A percentile compares a stretch with the other conserved stretches of the same genome.
Conservation (phyloP, 2,888 invertebrate genomes). For the Volucella inanis region DNA sequence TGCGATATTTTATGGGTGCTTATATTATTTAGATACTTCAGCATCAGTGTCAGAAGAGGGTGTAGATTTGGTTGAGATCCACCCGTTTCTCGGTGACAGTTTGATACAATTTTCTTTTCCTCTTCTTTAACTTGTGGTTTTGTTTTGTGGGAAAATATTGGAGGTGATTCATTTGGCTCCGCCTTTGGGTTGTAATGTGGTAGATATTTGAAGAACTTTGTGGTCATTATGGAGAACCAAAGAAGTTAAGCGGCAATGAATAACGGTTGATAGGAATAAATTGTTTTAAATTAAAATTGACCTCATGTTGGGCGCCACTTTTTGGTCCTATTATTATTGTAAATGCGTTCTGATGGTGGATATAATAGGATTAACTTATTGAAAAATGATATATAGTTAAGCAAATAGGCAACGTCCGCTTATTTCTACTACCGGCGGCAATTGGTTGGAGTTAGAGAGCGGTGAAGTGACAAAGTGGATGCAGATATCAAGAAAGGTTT, state of each 20-base stretch:
- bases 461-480: no score
- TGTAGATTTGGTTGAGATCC: conserved; percentile 54
- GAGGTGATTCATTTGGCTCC: conserved; percentile 41
- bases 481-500: no score
- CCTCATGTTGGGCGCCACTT: background rate
- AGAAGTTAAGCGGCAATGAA: background rate
- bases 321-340: background rate
- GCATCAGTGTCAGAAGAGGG: conserved; percentile 33
- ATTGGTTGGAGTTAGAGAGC: no score
- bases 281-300: background rate
- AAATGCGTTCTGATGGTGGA: no score
- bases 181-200: conserved; percentile 45
- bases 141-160: conserved; percentile 46
- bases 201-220: conserved; percentile 23
- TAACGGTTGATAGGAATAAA: background rate
- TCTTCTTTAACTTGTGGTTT: conserved; percentile 33
- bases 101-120: conserved; percentile 20
- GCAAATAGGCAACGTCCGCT: no score
- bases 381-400: no score
- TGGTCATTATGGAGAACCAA: conserved; percentile 14
- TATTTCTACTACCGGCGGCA: no score
- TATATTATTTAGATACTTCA: conserved; percentile 38
- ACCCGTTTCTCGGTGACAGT: conserved; percentile 51
- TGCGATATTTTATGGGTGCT: conserved; percentile 30
- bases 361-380: no score